phyloP scores from a whole-genome alignment of 2,888 invertebrate species.

The Mythimna albipuncta region DNA sequence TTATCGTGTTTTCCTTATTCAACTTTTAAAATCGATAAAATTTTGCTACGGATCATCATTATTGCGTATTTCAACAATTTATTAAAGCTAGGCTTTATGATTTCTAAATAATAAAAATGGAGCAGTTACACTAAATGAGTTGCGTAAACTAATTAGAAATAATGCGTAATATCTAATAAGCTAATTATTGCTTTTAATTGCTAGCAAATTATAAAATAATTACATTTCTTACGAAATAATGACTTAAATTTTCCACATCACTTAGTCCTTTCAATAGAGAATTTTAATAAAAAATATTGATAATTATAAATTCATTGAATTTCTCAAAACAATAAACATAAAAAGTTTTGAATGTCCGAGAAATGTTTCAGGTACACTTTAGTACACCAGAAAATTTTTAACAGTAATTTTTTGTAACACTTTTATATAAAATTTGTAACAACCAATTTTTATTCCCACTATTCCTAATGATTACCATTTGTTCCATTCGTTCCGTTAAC shows the following conservation, averaged over 20 bases:
- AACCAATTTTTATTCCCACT: conserved; percentile 3
- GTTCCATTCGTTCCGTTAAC: conserved; percentile 72
- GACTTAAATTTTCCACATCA: conserved; percentile 60
- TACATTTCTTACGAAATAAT: conserved; percentile 57
- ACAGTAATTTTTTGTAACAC: conserved; percentile 14
- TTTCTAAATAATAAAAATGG: background rate
- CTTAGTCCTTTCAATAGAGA: conserved; percentile 40
- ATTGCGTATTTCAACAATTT: conserved; percentile 7
- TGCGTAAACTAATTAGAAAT: conserved; percentile 38
- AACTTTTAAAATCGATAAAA: background rate
- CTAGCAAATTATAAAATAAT: conserved; percentile 44
- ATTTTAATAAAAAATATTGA: background rate
- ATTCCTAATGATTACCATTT: conserved; percentile 75
- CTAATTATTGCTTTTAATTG: conserved; percentile 56
- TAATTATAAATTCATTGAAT: background rate
- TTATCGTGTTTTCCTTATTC: background rate
- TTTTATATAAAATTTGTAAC: conserved; percentile 12
- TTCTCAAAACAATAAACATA: conserved; percentile 8
- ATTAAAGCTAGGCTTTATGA: conserved; percentile 8
- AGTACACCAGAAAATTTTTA: background rate
- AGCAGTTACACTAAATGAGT: conserved; percentile 8
- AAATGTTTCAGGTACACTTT: conserved; percentile 2
- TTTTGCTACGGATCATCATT: background rate
- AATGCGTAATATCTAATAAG: conserved; percentile 22
- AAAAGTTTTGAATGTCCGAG: conserved; percentile 2